Base-by-base conservation (phyloP, 2,113 vertebrate species). In the Phasianus colchicus region DNA sequence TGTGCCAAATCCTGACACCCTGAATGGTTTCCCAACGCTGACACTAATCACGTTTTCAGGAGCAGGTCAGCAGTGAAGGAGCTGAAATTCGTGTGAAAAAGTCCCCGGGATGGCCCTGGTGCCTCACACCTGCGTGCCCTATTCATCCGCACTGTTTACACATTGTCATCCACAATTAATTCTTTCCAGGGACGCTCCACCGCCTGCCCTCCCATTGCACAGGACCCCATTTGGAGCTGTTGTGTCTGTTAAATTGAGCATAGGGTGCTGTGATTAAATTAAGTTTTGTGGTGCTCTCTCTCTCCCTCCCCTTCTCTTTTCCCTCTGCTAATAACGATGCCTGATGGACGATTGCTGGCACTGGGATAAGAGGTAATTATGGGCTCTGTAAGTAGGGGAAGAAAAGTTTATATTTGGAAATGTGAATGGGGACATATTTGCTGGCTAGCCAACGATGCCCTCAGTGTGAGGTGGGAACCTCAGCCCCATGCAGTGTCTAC, bases 171-270 rank as follows among this genome's bases (percentile, higher is more conserved):
- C 89, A 78, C 97, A 98, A 98, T 98, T 98, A 98, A 98, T 97
- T 97, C 98, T 98, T 98, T 98, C 98, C 97, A 97, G 96, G 97
- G 97, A 96, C 95, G 88, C 95, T 88, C 66, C 95, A 96, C 97
- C 97, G 97, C 97, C 95, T 97, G 97, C 97, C 97, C 97, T 97
- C 96, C 93, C 48, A 3, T 97, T 96, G 91, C 97, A 96, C 96
- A 96, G 97, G 97, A 98, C 98, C 98, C 97, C 98, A 97, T 98
- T 97, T 97, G 79, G 98, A 98, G 98, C 97, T 96, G 97, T 98
- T 98, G 97, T 98, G 98, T 97, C 96, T 98, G 98, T 97, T 98
- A 97, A 98, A 98, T 98, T 98, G 98, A 98, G 98, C 98, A 96
- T 98, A 96, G 95, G 97, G 95, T 95, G 89, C 97, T 96, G 95